Evolutionary conservation across 2,113 vertebrate species (phyloP).

Genomic region (Phrynosoma platyrhinos): DNA sequence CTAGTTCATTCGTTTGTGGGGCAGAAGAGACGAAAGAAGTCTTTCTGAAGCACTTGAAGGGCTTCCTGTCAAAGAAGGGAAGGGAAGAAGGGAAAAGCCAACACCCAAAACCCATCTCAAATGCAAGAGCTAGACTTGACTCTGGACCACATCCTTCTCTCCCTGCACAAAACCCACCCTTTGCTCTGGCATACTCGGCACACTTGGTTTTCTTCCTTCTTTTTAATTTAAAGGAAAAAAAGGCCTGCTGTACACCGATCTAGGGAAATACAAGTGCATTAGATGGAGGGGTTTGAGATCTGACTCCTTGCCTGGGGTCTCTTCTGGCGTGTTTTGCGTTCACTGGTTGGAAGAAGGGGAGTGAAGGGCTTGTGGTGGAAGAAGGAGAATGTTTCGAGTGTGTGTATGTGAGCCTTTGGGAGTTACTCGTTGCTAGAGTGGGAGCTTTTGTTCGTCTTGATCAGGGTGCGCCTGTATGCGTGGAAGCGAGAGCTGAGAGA

Average conservation of each 20-base stretch:
- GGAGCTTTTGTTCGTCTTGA: too few species aligned
- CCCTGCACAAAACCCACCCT: neutral
- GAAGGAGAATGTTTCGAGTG: too few species aligned
- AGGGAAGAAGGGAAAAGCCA: neutral
- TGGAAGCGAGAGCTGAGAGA: too few species aligned
- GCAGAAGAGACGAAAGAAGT: constrained; percentile 14
- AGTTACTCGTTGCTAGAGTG: too few species aligned
- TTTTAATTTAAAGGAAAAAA: neutral
- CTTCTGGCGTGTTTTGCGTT: neutral
- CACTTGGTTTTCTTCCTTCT: neutral
- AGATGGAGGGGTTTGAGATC: neutral
- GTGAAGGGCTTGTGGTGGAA: too few species aligned
- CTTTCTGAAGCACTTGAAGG: neutral
- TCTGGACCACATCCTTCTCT: neutral
- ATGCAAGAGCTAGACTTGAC: neutral
- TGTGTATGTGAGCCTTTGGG: too few species aligned
- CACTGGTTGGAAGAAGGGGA: too few species aligned
- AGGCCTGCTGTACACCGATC: neutral
- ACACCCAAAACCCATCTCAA: neutral
- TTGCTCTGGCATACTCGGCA: neutral
- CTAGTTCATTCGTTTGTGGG: neutral
- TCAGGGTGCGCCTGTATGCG: too few species aligned
- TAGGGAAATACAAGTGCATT: neutral
- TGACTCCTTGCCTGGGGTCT: neutral
- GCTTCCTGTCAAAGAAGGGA: neutral